Evolutionary conservation across 2,888 invertebrate species (phyloP).

Genomic region (Orchesellides sinensis): DNA sequence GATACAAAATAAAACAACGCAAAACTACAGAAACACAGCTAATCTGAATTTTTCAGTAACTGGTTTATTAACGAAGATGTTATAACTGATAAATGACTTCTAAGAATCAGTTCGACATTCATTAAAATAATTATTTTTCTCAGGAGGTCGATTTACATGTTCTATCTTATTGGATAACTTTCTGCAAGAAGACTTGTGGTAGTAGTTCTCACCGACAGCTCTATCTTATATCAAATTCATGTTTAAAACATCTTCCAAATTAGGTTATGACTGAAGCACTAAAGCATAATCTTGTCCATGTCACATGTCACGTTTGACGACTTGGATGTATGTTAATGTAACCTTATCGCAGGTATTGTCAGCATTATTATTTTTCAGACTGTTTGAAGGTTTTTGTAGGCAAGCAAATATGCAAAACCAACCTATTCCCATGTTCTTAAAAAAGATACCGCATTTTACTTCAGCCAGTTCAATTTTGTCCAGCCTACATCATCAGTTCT

Average conservation of each 20-base stretch:
- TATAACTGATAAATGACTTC: too few relatives aligned
- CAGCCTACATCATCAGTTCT: conserved; percentile 4
- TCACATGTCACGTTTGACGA: conserved; percentile 24
- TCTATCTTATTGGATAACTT: too few relatives aligned
- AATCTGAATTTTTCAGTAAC: too few relatives aligned
- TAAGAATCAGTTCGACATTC: too few relatives aligned
- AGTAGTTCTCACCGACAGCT: too few relatives aligned
- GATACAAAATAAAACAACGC: too few relatives aligned
- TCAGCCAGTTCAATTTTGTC: conserved; percentile 3
- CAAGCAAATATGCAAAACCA: background rate
- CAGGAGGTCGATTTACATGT: too few relatives aligned
- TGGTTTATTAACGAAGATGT: too few relatives aligned
- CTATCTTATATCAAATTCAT: too few relatives aligned
- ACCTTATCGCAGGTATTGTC: background rate
- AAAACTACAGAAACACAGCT: too few relatives aligned
- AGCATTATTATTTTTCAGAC: background rate
- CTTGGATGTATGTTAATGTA: conserved; percentile 3
- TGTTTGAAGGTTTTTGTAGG: background rate
- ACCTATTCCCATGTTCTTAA: background rate
- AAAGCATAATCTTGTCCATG: conserved; percentile 15
- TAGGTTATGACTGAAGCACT: conserved; percentile 3
- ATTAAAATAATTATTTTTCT: too few relatives aligned
- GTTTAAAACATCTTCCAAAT: conserved; percentile 27
- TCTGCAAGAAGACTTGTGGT: too few relatives aligned
- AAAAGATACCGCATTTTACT: conserved; percentile 1